Percentiles rank a stretch among this genome's conserved stretches.
Evolutionary conservation across 2,888 invertebrate species (phyloP).

Genomic region (Brachypterus glaber): DNA sequence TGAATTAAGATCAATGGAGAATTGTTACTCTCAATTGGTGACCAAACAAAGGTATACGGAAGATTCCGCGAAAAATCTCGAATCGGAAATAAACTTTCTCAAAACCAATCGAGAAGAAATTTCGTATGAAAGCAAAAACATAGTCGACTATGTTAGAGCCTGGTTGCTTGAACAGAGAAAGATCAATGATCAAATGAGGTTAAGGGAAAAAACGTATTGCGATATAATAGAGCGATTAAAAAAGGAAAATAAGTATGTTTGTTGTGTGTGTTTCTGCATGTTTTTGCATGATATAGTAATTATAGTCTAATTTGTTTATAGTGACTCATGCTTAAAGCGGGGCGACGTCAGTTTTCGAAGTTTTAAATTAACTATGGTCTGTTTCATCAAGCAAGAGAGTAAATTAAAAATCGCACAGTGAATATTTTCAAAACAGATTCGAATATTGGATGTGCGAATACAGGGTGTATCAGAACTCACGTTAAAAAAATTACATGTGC

Average conservation of each 20-base stretch:
- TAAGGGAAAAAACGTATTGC: constrained; percentile 27
- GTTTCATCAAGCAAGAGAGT: no score
- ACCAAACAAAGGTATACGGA: constrained; percentile 29
- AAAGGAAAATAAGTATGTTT: constrained; percentile 28
- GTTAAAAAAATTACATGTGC: no score
- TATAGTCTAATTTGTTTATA: no score
- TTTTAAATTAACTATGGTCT: no score
- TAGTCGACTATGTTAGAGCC: constrained; percentile 33
- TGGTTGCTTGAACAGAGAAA: constrained; percentile 38
- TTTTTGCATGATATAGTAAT: neutral
- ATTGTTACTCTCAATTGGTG: constrained; percentile 21
- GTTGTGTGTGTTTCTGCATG: neutral
- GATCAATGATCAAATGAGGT: constrained; percentile 30
- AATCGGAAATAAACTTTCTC: constrained; percentile 32
- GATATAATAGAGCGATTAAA: constrained; percentile 28
- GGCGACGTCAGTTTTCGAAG: neutral
- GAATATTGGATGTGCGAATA: no score
- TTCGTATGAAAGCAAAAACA: constrained; percentile 34
- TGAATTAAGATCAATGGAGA: constrained; percentile 30
- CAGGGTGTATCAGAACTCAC: no score
- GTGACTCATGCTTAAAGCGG: neutral
- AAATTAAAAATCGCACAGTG: no score
- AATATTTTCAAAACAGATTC: no score
- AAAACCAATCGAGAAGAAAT: constrained; percentile 33
- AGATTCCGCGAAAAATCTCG: constrained; percentile 30